Evolutionary conservation across 2,888 invertebrate species (phyloP).

Genomic region (Polia nebulosa): DNA sequence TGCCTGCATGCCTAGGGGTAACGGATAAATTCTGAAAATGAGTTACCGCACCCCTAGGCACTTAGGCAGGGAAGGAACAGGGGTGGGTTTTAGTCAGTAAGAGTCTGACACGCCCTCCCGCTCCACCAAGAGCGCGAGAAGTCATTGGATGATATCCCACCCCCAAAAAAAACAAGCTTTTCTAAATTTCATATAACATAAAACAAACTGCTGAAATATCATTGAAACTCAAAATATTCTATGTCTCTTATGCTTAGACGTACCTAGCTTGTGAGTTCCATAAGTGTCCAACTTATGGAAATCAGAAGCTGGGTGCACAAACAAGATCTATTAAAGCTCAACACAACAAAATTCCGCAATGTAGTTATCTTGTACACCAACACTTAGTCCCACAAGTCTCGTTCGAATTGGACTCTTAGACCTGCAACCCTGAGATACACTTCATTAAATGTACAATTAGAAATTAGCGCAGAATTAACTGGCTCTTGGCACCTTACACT

Average conservation of each 20-base stretch:
- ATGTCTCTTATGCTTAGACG: neutral
- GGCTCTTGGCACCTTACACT: constrained; percentile 83
- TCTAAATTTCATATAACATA: neutral
- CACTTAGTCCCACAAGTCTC: constrained; percentile 25
- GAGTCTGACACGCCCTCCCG: too few relatives aligned
- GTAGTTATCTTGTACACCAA: neutral
- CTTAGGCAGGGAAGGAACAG: too few relatives aligned
- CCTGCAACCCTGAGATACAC: constrained; percentile 63
- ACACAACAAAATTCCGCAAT: neutral
- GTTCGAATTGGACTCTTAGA: constrained; percentile 29
- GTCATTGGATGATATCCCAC: too few relatives aligned
- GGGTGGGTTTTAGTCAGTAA: too few relatives aligned
- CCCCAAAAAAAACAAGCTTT: too few relatives aligned
- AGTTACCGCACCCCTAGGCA: too few relatives aligned
- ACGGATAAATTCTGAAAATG: too few relatives aligned
- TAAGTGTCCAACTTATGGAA: neutral
- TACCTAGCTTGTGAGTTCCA: too few relatives aligned
- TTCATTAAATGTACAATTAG: constrained; percentile 77
- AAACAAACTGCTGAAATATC: neutral
- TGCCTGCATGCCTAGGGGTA: too few relatives aligned
- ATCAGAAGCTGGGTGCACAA: neutral
- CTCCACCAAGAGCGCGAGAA: too few relatives aligned
- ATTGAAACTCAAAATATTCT: neutral
- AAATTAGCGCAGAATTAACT: constrained; percentile 83
- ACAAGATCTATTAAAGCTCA: neutral